phyloP scores from a whole-genome alignment of 2,888 invertebrate species.

The Muscina levida region DNA sequence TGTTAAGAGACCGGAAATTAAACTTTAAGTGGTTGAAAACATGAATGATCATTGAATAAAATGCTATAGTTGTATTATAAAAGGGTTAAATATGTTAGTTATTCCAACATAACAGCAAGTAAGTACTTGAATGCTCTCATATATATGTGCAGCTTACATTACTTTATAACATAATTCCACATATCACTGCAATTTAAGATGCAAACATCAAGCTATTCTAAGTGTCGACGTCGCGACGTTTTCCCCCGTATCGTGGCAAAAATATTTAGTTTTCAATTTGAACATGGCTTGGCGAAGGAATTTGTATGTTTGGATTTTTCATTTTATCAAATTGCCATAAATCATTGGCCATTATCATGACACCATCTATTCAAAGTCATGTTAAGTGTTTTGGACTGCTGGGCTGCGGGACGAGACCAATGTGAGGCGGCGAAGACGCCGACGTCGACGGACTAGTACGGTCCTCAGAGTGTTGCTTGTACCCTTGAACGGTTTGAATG shows the following conservation, averaged over 20 bases:
- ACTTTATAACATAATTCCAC: too few species aligned
- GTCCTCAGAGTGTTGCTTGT: slow-evolving; percentile 1
- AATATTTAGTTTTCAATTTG: slow-evolving; percentile 11
- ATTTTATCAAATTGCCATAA: slow-evolving; percentile 55
- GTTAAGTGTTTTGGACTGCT: slow-evolving; percentile 53
- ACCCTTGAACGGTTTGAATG: slow-evolving; percentile 2
- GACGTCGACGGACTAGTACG: too few species aligned
- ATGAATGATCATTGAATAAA: too few species aligned
- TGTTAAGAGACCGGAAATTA: slow-evolving; percentile 62
- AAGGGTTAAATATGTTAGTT: background rate
- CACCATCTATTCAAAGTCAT: slow-evolving; percentile 65
- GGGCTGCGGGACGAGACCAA: background rate
- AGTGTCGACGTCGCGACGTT: slow-evolving; percentile 10
- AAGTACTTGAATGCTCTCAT: too few species aligned
- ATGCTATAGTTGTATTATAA: background rate
- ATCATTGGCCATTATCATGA: slow-evolving; percentile 65
- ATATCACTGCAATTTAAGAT: background rate
- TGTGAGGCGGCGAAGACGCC: slow-evolving; percentile 15
- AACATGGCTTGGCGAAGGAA: background rate
- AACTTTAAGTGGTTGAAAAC: slow-evolving; percentile 52
- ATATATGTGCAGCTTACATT: too few species aligned
- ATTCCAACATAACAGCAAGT: too few species aligned
- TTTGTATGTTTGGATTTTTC: slow-evolving; percentile 19
- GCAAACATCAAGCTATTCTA: slow-evolving; percentile 39
- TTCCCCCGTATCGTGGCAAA: background rate